Evolutionary conservation across 64 coral and sea anemone genomes (phyloP), one percentile per base, ranked within the genome.

Genomic region (Hydrozoanthus tunicans): DNA sequence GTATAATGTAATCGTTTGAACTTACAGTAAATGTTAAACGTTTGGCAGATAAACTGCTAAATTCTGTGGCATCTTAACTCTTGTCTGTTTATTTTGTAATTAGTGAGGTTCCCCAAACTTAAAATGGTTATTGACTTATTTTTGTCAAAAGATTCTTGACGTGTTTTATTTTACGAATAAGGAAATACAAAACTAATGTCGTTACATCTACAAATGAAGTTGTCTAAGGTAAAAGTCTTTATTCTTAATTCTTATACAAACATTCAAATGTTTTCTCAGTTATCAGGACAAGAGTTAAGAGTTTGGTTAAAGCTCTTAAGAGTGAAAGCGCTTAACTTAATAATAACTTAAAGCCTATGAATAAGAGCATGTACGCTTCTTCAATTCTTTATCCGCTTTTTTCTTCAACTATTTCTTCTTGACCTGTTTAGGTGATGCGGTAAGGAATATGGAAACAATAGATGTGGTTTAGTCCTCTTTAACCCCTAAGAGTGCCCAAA

Each of bases 271-370:
- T 43, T 71, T 71, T 32, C 51, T 74, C 71, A 51, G 26, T 51
- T 11, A 74, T 23, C 77, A 79, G 53, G 77, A 79, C 55, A 79
- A 79, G 55, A 23, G 55, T 55, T 17, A 57, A 52, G 55, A 57
- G 54, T 79, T 58, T 15, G n/a, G 54, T 56, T 57, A 66, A 76
- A 51, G 43, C 43, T 76, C 72, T 52, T 82, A 43, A 82, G 60
- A 64, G 60, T 82, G 80, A 82, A 82, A 82, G 59, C 80, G 80
- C 80, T 82, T 82, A 82, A 64, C 64, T 32, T 17, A 14, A 6
- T 14, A 64, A 7, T 65, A 82, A 82, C 27, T 82, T 64, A 82
- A 52, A 12, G 32, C 80, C 64, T 6, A 15, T 64, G 64, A 82
- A 14, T 27, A 62, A 9, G 51, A 81, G 62, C 20, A 10, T 57